A percentile compares a stretch with the other conserved stretches of the same genome.
Evolutionary conservation across 2,888 invertebrate genomes (phyloP).

Genomic region (Drosophila kanekoi): DNA sequence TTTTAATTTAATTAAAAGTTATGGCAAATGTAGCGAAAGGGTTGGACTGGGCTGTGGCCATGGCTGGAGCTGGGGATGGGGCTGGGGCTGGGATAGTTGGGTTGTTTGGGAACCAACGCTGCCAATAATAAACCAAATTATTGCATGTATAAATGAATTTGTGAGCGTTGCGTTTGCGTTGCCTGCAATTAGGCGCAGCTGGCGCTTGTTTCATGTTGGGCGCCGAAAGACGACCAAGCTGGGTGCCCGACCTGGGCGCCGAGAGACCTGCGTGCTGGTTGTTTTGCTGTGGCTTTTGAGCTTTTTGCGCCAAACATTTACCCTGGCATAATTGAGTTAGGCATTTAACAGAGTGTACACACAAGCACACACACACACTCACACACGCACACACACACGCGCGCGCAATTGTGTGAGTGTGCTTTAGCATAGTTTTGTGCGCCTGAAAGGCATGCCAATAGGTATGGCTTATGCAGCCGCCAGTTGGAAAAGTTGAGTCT

Average conservation of each 20-base stretch:
- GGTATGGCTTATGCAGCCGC: slow-evolving; percentile 11
- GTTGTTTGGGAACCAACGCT: slow-evolving; percentile 33
- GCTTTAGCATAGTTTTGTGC: slow-evolving; percentile 57
- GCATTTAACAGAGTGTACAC: slow-evolving; percentile 56
- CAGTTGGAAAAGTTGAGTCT: slow-evolving; percentile 40
- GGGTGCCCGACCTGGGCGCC: background rate
- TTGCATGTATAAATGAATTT: slow-evolving; percentile 79
- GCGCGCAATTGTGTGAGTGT: slow-evolving; percentile 28
- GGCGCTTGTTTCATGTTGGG: slow-evolving; percentile 45
- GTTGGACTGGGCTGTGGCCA: slow-evolving; percentile 7
- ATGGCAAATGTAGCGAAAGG: slow-evolving; percentile 68
- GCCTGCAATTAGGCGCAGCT: slow-evolving; percentile 78
- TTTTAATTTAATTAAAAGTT: slow-evolving; percentile 80
- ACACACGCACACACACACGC: slow-evolving; percentile 10
- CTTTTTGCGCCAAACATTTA: slow-evolving; percentile 73
- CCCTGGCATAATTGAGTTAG: slow-evolving; percentile 73
- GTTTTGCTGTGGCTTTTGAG: slow-evolving; percentile 76
- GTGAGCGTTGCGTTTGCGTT: slow-evolving; percentile 66
- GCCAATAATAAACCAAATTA: slow-evolving; percentile 77
- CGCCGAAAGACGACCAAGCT: slow-evolving; percentile 6
- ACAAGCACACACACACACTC: slow-evolving; percentile 11
- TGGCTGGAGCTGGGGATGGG: too few species aligned
- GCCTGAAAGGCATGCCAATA: slow-evolving; percentile 22
- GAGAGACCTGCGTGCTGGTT: slow-evolving; percentile 45
- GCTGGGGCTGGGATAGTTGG: slow-evolving; percentile 4